Conservation (phyloP, 2,888 invertebrate species). For the Drepanosiphum platanoidis region DNA sequence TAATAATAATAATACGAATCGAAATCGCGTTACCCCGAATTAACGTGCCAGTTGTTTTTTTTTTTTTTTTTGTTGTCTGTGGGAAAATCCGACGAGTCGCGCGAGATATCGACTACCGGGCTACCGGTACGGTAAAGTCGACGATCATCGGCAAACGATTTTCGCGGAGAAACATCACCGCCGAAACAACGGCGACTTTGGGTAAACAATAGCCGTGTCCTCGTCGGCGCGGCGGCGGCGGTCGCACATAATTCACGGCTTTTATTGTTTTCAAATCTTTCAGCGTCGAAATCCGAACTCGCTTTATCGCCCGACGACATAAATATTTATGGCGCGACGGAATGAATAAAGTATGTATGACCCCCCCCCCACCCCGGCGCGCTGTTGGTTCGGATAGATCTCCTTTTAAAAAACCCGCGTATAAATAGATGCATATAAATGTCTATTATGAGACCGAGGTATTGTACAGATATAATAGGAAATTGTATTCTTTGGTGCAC, state of each 20-base stretch:
- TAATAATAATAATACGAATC: too few species aligned
- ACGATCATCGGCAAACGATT: not conserved
- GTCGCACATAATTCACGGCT: not conserved
- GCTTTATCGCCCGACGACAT: not conserved
- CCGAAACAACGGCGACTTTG: not conserved
- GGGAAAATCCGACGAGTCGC: too few species aligned
- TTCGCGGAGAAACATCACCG: too few species aligned
- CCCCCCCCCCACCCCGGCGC: not conserved
- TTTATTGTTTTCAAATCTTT: constrained; percentile 9
- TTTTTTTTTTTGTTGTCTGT: too few species aligned
- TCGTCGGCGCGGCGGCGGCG: too few species aligned
- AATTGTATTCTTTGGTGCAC: too few species aligned
- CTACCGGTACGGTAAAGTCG: too few species aligned
- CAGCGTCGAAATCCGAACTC: not conserved
- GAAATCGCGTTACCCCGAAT: too few species aligned
- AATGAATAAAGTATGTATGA: not conserved
- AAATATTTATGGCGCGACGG: not conserved
- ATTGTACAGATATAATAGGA: not conserved
- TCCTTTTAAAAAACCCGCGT: not conserved
- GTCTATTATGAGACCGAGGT: not conserved
- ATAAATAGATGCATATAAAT: not conserved
- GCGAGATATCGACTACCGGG: not conserved
- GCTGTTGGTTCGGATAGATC: not conserved
- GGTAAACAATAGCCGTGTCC: not conserved
- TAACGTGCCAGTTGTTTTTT: too few species aligned